Base-by-base conservation (phyloP, 2,797 vertebrate genomes). In the Oophaga sylvatica region DNA sequence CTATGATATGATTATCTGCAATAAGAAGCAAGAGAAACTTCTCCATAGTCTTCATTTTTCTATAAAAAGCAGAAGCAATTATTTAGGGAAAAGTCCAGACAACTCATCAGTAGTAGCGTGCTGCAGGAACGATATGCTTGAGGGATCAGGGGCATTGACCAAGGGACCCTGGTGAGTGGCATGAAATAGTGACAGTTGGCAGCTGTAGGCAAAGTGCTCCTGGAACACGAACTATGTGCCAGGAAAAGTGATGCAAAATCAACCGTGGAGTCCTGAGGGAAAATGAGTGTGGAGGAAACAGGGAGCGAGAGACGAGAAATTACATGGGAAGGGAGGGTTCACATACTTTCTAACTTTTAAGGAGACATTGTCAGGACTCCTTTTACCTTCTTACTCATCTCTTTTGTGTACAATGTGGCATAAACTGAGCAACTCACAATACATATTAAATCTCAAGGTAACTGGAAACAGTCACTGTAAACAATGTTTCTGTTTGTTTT, bases 131-230 rank as follows among this genome's bases (percentile, higher is more conserved):
- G 68, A 60, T 70, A 60, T 41, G 81, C 81, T 83, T 73, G 6
- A 83, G 68, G 7, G 56, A 73, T 60, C 48, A 41, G 56, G 81
- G 68, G 53, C 68, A 73, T 29, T 70, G 68, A 59, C 81, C 67
- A 3, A 17, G 68, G 57, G 81, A 83, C 81, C 31, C 15, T 8
- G 53, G 81, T 83, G 68, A 83, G 67, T 73, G 68, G 81, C 81
- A 83, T 83, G 31, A 45, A 20, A 83, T 16, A 60, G 68, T 83
- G 81, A 83, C 81, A 83, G 81, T 83, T 83, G 81, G 81, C 81
- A 35, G 81, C 81, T 73, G 68, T 41, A 73, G 80, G 80, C 63
- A 67, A 65, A 48, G 48, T 71, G 81, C 48, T 83, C 48, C 81
- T 83, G 48, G n/a, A 71, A 71, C 81, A 83, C 26, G 45, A 83